Base-by-base conservation (phyloP, 2,113 vertebrate species). In the Phylloscopus whistleri region DNA sequence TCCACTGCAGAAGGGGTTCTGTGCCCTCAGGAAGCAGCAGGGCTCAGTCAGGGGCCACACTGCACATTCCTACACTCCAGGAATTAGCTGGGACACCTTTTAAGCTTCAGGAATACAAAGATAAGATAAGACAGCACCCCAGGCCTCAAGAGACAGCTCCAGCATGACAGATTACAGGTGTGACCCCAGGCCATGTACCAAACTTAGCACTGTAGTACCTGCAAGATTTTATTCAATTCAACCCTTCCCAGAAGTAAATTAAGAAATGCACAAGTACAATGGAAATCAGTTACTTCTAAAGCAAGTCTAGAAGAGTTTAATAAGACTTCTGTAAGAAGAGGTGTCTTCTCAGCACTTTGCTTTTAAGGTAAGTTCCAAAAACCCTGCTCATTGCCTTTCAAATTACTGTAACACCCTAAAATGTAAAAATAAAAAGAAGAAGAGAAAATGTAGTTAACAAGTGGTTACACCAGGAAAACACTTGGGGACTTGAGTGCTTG, bases 401-500 rank as follows among this genome's bases (percentile, higher is more conserved):
- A 98, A 97, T 98, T 98, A 98, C 98, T 98, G 97, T 98, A 98
- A 98, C 96, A 98, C 98, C 98, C 98, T 98, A 99, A 97, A 98
- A 99, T 97, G 98, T 98, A 98, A 98, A 98, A 98, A 98, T 96
- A 98, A 96, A 98, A 97, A 97, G 96, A 98, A 97, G 94, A 97
- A 98, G 95, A 98, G 98, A 98, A 97, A 98, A 98, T 97, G 97
- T 97, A 97, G 98, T 98, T 98, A 98, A 98, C 98, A 98, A 98
- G 98, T 97, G 98, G 98, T 99, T 98, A 99, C 98, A 98, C 98
- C 98, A 98, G 98, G 98, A 98, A 98, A 98, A 98, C 98, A 98
- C 98, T 98, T 98, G 98, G 98, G 98, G 98, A 98, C 98, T 98
- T 98, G 98, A 98, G 98, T 98, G 98, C 98, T 98, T 98, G 99